Percentiles rank a stretch among this genome's conserved stretches.
Evolutionary conservation across 2,113 vertebrate genomes (phyloP).

Genomic region (Muscicapa adusta): DNA sequence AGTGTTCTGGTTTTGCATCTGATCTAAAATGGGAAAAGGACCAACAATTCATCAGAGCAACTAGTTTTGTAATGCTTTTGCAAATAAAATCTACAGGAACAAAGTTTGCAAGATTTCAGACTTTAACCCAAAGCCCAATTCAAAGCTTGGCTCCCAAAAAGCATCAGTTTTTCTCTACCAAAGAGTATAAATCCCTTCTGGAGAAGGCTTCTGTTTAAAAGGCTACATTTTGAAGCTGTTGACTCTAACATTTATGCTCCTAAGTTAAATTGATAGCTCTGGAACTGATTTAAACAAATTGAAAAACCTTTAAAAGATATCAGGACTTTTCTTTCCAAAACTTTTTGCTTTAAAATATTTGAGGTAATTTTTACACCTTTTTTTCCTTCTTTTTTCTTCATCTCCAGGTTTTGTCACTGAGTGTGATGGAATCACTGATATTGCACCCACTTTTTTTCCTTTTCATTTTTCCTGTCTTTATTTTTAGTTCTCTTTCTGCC

Average conservation of each 20-base stretch:
- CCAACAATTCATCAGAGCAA: background rate
- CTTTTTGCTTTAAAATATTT: background rate
- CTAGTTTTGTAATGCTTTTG: background rate
- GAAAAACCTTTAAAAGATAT: background rate
- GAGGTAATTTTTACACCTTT: background rate
- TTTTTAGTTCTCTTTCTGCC: background rate
- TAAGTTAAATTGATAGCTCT: background rate
- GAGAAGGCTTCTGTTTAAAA: constrained; percentile 1
- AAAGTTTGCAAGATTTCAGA: background rate
- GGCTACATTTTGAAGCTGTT: background rate
- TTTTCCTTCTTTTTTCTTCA: background rate
- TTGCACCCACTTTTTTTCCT: fast-evolving
- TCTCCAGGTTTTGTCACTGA: background rate
- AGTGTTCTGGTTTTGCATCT: background rate
- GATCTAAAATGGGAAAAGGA: background rate
- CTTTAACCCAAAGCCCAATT: background rate
- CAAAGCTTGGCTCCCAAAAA: background rate
- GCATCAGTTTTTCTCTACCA: background rate
- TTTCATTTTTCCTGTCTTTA: background rate
- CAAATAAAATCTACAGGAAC: background rate
- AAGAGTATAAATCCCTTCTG: background rate
- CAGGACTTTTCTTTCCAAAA: background rate
- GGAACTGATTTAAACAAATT: background rate
- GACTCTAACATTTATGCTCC: background rate
- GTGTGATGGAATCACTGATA: background rate